A percentile compares a stretch with the other conserved stretches of the same genome.
phyloP scores from a whole-genome alignment of 2,113 vertebrate species.

The Candoia aspera region DNA sequence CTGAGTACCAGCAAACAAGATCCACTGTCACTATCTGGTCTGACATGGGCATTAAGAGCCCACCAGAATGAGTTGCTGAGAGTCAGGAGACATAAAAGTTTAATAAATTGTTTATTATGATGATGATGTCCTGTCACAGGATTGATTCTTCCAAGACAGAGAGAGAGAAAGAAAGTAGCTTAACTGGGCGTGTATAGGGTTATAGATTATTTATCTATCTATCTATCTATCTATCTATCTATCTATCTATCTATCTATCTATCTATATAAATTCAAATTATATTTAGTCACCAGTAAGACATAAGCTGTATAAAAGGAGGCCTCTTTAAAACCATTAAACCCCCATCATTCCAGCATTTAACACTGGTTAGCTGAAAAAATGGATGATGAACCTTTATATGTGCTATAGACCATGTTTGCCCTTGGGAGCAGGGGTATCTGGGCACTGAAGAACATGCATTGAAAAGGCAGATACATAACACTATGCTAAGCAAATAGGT shows the following conservation, averaged over 20 bases:
- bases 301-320: background rate
- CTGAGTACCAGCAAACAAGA: background rate
- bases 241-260: too few species aligned
- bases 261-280: background rate
- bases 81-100: background rate
- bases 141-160: background rate
- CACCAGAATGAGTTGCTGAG: background rate
- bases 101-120: background rate
- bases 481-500: background rate
- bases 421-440: background rate
- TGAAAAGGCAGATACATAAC: background rate
- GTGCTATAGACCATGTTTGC: background rate
- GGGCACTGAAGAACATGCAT: background rate
- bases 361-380: background rate
- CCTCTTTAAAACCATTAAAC: background rate
- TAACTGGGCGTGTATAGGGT: background rate
- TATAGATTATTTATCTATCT: background rate
- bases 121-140: background rate
- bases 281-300: background rate
- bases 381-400: background rate
- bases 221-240: too few species aligned
- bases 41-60: background rate
- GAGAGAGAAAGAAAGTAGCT: background rate
- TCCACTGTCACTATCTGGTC: background rate
- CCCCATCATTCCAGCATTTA: background rate